Evolutionary conservation across 2,888 invertebrate genomes (phyloP).

Genomic region (Amaurobius ferox): DNA sequence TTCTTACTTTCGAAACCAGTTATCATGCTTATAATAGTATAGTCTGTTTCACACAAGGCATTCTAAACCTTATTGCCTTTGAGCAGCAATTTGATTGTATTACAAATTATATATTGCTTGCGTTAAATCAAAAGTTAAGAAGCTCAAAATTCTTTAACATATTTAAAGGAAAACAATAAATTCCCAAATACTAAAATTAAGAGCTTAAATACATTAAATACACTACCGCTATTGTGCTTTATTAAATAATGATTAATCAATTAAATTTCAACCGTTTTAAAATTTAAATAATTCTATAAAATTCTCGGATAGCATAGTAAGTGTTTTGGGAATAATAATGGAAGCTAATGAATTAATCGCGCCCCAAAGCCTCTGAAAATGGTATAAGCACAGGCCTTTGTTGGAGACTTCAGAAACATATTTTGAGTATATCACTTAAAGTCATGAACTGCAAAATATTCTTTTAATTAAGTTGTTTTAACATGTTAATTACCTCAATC

Average conservation of each 20-base stretch:
- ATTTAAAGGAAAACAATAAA: too few species aligned
- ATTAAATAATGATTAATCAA: background rate
- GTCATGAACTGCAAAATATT: conserved; percentile 12
- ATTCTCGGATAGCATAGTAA: background rate
- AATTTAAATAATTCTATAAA: background rate
- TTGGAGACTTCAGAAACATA: background rate
- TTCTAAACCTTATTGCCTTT: too few species aligned
- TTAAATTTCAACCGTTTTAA: background rate
- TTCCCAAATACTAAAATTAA: too few species aligned
- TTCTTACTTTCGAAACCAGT: too few species aligned
- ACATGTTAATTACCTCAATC: conserved; percentile 16
- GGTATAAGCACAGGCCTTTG: background rate
- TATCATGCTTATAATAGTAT: too few species aligned
- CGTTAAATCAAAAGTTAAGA: too few species aligned
- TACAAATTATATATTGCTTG: too few species aligned
- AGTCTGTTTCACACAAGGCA: too few species aligned
- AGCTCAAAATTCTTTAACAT: too few species aligned
- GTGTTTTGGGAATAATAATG: background rate
- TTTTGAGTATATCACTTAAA: conserved; percentile 5
- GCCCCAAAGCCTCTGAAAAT: conserved; percentile 1
- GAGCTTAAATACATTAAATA: too few species aligned
- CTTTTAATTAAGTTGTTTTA: background rate
- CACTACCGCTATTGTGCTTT: too few species aligned
- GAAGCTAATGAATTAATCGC: background rate
- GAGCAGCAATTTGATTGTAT: too few species aligned